phyloP scores from a whole-genome alignment of 2,113 vertebrate species.

The Zootoca vivipara region DNA sequence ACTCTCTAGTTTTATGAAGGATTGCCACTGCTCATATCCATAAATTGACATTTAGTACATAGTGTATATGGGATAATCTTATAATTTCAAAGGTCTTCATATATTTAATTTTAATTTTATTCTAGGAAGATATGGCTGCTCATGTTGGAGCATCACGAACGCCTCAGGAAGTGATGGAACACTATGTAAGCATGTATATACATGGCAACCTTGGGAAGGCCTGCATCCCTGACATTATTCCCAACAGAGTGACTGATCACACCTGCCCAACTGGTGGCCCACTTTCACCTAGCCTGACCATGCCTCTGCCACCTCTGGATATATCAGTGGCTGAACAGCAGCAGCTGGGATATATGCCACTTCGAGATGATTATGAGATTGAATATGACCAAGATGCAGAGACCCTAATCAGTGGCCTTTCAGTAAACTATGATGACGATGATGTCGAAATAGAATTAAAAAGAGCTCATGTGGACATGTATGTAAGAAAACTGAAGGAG shows the following conservation, averaged over 20 bases:
- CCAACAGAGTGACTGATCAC: conserved; percentile 96
- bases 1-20: neutral
- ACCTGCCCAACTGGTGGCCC: conserved; percentile 93
- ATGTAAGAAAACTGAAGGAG: conserved; percentile 92
- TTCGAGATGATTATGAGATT: conserved; percentile 96
- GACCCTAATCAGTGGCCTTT: conserved; percentile 94
- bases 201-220: conserved; percentile 97
- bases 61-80: neutral
- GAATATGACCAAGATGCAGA: conserved; percentile 97
- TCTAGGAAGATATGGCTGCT: conserved; percentile 96
- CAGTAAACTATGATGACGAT: conserved; percentile 96
- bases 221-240: conserved; percentile 96
- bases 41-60: neutral
- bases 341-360: conserved; percentile 97
- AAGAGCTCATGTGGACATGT: conserved; percentile 97
- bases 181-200: conserved; percentile 98
- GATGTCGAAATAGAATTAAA: conserved; percentile 97
- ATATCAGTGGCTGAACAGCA: conserved; percentile 92
- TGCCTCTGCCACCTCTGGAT: conserved; percentile 89
- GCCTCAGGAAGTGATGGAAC: conserved; percentile 97
- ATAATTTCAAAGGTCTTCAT: neutral
- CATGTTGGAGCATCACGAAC: conserved; percentile 92
- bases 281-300: conserved; percentile 92
- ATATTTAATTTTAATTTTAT: neutral
- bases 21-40: neutral